Percentiles rank a stretch among this genome's conserved stretches.
Conservation (phyloP, 92 coral and sea anemone genomes). For the Hydrozoanthus gracilis region DNA sequence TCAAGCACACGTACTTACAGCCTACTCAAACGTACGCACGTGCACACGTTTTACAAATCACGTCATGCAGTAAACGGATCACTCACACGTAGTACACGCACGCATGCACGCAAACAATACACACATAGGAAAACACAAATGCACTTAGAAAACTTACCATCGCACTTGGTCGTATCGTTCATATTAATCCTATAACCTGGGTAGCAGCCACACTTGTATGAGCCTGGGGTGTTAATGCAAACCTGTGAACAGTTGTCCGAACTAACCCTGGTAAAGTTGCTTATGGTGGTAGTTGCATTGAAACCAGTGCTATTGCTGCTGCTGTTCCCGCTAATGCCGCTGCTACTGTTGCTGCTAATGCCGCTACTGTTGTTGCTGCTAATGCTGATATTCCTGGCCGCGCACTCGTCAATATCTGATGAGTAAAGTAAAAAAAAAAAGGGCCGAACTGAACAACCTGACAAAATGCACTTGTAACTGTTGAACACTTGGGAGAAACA, state of each 20-base stretch:
- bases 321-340: neutral
- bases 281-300: neutral
- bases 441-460: neutral
- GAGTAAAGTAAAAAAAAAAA: neutral
- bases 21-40: too few species aligned
- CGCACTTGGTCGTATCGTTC: conserved; percentile 27
- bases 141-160: neutral
- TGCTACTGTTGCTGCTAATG: neutral
- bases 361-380: neutral
- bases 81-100: too few species aligned
- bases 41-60: too few species aligned
- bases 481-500: too few species aligned
- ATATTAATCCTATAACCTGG: conserved; percentile 39
- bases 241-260: conserved; percentile 19
- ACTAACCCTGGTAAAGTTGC: too few species aligned
- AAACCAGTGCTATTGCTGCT: neutral
- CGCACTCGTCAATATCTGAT: conserved; percentile 20
- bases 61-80: too few species aligned
- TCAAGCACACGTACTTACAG: too few species aligned
- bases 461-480: too few species aligned
- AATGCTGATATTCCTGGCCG: neutral
- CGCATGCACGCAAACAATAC: too few species aligned
- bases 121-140: neutral
- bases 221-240: conserved; percentile 40
- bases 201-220: conserved; percentile 23